Conservation (phyloP, 2,797 vertebrate genomes). For the Ciconia nigra region DNA sequence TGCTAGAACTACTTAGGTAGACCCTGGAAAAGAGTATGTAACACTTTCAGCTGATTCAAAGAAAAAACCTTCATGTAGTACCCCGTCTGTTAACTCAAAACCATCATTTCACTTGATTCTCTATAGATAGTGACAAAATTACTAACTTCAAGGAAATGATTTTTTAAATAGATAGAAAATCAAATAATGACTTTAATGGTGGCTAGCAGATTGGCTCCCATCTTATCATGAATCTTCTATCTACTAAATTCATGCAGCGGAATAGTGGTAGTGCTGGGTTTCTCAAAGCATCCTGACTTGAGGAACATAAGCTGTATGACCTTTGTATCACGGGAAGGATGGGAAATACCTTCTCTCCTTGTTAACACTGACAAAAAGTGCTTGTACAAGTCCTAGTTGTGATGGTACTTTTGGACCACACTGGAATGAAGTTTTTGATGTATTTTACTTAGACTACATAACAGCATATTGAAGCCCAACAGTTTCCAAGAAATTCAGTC, state of each 20-base stretch:
- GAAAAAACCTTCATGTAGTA: not conserved
- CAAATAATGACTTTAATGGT: not conserved
- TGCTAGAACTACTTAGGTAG: not conserved
- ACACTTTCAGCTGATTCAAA: not conserved
- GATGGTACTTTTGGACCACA: not conserved
- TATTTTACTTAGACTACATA: not conserved
- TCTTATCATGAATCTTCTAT: not conserved
- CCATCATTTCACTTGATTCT: not conserved
- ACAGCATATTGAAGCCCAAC: not conserved
- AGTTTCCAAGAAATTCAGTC: not conserved
- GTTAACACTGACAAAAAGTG: not conserved
- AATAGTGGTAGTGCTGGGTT: not conserved
- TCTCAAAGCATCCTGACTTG: not conserved
- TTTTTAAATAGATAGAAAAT: not conserved
- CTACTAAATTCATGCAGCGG: not conserved
- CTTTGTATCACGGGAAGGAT: not conserved
- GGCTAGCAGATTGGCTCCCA: not conserved
- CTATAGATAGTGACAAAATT: not conserved
- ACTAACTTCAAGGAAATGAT: not conserved
- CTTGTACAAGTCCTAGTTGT: not conserved
- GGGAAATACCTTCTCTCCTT: not conserved
- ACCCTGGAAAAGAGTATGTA: not conserved
- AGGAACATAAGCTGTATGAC: not conserved
- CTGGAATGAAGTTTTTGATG: not conserved
- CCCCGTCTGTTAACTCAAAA: not conserved